phyloP scores from a whole-genome alignment of 2,113 vertebrate species.

The Connochaetes taurinus region DNA sequence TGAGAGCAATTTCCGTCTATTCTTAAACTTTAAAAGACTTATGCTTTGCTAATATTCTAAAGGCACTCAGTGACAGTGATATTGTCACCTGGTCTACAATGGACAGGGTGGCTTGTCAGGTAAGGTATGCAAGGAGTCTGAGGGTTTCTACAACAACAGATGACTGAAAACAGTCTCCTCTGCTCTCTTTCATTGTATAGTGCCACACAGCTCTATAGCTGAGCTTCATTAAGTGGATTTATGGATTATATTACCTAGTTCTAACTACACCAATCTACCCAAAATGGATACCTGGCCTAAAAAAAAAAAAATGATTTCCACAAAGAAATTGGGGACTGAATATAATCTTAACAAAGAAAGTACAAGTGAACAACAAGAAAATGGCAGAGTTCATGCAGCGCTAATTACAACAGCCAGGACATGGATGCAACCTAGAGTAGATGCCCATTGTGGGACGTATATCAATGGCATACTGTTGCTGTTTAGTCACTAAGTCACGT shows the following conservation, averaged over 20 bases:
- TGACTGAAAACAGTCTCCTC: no score
- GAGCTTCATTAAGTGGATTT: conserved; percentile 23
- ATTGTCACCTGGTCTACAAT: background rate
- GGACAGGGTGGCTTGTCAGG: background rate
- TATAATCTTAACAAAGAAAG: background rate
- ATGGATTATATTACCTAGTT: conserved; percentile 23
- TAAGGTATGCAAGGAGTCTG: no score
- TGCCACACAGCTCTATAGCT: background rate
- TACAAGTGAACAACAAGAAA: background rate
- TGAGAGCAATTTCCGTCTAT: background rate
- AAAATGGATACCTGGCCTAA: conserved; percentile 20
- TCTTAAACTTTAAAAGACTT: background rate
- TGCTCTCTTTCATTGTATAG: background rate
- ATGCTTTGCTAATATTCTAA: background rate
- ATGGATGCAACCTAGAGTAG: background rate
- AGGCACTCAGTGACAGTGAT: background rate
- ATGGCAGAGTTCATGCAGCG: background rate
- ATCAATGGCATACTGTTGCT: background rate
- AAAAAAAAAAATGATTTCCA: background rate
- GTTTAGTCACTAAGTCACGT: background rate
- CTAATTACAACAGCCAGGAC: background rate
- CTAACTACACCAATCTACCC: conserved; percentile 30
- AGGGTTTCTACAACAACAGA: background rate
- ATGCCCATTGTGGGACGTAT: fast-evolving
- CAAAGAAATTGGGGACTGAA: background rate